phyloP scores from a whole-genome alignment of 2,888 invertebrate species.

The Thecocarcelia acutangulata region DNA sequence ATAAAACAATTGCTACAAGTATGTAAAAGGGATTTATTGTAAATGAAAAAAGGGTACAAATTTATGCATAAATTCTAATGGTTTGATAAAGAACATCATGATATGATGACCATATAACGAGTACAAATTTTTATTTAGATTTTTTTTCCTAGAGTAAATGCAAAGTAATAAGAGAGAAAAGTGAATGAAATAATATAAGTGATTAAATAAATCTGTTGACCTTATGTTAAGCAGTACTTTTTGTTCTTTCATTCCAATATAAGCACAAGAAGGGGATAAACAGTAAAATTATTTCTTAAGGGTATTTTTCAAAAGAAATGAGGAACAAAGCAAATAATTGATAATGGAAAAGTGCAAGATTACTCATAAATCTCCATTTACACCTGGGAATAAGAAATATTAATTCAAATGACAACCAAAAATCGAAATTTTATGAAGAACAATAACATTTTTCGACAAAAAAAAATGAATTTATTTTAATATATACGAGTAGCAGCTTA shows the following conservation, averaged over 20 bases:
- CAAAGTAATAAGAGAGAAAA: constrained; percentile 5
- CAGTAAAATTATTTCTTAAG: neutral
- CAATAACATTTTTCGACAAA: too few species aligned
- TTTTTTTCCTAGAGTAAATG: neutral
- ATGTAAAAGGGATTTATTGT: constrained; percentile 18
- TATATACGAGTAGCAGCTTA: too few species aligned
- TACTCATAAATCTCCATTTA: too few species aligned
- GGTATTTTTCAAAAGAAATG: neutral
- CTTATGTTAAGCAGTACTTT: constrained; percentile 35
- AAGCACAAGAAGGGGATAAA: neutral
- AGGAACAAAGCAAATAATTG: neutral
- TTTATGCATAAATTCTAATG: constrained; percentile 61
- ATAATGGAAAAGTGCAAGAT: neutral
- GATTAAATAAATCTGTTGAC: constrained; percentile 55
- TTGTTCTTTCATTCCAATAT: neutral
- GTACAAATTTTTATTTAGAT: neutral
- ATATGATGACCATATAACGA: constrained; percentile 47
- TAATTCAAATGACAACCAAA: too few species aligned
- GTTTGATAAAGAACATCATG: constrained; percentile 45
- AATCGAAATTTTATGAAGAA: too few species aligned
- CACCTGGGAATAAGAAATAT: too few species aligned
- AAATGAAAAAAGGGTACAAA: constrained; percentile 17
- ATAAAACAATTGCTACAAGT: constrained; percentile 14
- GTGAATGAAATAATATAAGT: constrained; percentile 31
- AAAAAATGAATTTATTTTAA: too few species aligned